A percentile compares a stretch with the other conserved stretches of the same genome.
phyloP scores from a whole-genome alignment of 2,113 vertebrate genomes.

The Lampris megalopsis region DNA sequence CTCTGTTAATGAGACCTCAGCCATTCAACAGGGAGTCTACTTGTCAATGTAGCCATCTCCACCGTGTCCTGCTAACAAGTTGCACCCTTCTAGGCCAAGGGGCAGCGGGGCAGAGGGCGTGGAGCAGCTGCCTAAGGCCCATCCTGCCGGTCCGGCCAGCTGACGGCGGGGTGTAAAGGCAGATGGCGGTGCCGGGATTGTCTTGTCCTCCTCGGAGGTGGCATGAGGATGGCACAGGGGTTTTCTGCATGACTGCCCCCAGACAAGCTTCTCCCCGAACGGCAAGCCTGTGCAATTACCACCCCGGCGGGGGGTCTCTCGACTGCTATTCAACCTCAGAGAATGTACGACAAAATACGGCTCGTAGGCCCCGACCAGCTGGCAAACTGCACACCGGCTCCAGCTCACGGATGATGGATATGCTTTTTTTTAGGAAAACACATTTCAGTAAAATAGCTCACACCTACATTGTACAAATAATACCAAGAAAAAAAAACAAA shows the following conservation, averaged over 20 bases:
- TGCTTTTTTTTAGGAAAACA: constrained; percentile 70
- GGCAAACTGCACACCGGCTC: constrained; percentile 94
- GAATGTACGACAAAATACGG: constrained; percentile 96
- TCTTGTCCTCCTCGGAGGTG: constrained; percentile 91
- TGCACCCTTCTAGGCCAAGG: constrained; percentile 75
- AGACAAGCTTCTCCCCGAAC: constrained; percentile 93
- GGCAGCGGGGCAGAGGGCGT: constrained; percentile 85
- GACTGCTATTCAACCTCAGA: constrained; percentile 90
- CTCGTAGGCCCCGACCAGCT: constrained; percentile 94
- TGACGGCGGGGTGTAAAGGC: constrained; percentile 92
- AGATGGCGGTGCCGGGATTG: constrained; percentile 94
- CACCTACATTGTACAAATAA: constrained; percentile 62
- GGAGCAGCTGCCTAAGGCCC: constrained; percentile 90
- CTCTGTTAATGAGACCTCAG: constrained; percentile 80
- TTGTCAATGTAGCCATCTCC: constrained; percentile 84
- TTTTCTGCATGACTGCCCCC: constrained; percentile 96
- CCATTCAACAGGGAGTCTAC: constrained; percentile 81
- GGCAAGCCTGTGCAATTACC: constrained; percentile 96
- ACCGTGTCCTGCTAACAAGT: constrained; percentile 82
- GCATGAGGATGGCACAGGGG: constrained; percentile 97
- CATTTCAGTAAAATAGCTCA: constrained; percentile 56
- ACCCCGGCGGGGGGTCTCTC: constrained; percentile 92
- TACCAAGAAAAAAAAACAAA: constrained; percentile 40
- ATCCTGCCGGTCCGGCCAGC: constrained; percentile 90
- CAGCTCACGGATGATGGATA: constrained; percentile 83